These are phyloP conservation scores for Agrilus mali DNA, from an alignment of 2,888 invertebrate species.

Conservation along the genomic window DNA sequence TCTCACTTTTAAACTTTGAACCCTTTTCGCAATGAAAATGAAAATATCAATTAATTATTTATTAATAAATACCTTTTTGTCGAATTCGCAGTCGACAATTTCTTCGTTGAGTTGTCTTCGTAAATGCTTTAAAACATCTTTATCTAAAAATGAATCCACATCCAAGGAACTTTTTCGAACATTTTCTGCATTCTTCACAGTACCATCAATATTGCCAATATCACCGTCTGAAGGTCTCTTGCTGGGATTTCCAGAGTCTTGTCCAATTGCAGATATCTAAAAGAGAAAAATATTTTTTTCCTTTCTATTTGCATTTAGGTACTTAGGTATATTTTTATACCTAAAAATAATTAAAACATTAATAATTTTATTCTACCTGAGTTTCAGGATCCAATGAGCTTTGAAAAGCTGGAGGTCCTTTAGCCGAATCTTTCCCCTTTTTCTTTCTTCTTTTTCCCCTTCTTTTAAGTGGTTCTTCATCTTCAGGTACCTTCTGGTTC, in stretches of 20 bases:
- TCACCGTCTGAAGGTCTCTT: conserved; percentile 44
- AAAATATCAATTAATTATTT: conserved; percentile 1
- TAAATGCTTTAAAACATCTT: conserved; percentile 50
- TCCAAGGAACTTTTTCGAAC: conserved; percentile 14
- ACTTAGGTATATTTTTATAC: no score
- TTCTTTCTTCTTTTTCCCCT: conserved; percentile 41
- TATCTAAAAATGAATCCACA: conserved; percentile 40
- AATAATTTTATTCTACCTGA: conserved; percentile 34
- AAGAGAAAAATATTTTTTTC: neutral
- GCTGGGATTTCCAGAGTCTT: conserved; percentile 55
- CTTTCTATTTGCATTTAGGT: neutral
- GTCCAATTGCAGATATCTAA: conserved; percentile 17
- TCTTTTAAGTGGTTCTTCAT: conserved; percentile 46
- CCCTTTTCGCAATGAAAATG: neutral
- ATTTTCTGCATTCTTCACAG: conserved; percentile 4
- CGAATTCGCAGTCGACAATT: conserved; percentile 56
- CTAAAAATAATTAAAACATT: neutral
- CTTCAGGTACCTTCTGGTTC: conserved; percentile 24
- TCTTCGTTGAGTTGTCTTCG: conserved; percentile 55
- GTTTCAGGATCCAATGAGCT: conserved; percentile 53
- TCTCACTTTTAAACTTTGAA: no score
- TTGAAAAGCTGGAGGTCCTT: conserved; percentile 27
- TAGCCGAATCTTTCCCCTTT: conserved; percentile 26
- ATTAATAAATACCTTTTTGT: conserved; percentile 42
- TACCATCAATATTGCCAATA: conserved; percentile 15